Evolutionary conservation across 2,797 vertebrate genomes (phyloP).

Genomic region (Spondyliosoma cantharus): DNA sequence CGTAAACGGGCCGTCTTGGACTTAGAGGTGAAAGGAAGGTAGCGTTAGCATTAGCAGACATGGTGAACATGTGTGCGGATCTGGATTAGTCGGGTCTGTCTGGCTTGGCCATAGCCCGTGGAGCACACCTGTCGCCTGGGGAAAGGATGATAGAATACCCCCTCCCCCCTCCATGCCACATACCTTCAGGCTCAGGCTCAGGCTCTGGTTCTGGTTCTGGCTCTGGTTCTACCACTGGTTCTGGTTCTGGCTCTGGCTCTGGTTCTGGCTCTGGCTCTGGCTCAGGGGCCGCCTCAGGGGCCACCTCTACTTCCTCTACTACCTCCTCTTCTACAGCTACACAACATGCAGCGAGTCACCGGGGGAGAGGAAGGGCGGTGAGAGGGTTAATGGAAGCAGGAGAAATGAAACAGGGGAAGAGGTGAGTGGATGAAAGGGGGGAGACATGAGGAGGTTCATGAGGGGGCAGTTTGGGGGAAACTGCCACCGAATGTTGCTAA

Average conservation of each 20-base stretch:
- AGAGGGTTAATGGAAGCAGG: conserved; percentile 75
- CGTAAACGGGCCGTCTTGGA: not conserved
- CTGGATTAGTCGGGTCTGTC: conserved; percentile 59
- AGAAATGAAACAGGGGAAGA: conserved; percentile 12
- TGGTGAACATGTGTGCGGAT: conserved; percentile 40
- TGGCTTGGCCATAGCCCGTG: conserved; percentile 49
- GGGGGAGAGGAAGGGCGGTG: conserved; percentile 78
- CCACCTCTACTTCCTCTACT: conserved; percentile 86
- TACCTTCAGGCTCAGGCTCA: conserved; percentile 84
- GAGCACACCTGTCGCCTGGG: conserved; percentile 59
- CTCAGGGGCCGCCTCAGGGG: conserved; percentile 83
- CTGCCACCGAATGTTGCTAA: conserved; percentile 64
- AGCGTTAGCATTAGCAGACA: conserved; percentile 64
- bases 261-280: conserved; percentile 71
- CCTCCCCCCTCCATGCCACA: conserved; percentile 80
- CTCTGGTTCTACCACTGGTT: conserved; percentile 62
- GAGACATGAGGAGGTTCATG: conserved; percentile 52
- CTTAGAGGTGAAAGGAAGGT: conserved; percentile 73
- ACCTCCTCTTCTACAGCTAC: conserved; percentile 80
- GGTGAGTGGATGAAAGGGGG: conserved; percentile 39
- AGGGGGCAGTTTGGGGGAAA: conserved; percentile 30
- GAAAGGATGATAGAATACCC: conserved; percentile 79
- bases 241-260: conserved; percentile 71
- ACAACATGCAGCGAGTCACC: conserved; percentile 84
- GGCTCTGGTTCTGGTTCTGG: conserved; percentile 78